Percentiles rank a stretch among this genome's conserved stretches.
Conservation (phyloP, 1,140 invertebrate genomes). For the Caenorhabditis inopinata region DNA sequence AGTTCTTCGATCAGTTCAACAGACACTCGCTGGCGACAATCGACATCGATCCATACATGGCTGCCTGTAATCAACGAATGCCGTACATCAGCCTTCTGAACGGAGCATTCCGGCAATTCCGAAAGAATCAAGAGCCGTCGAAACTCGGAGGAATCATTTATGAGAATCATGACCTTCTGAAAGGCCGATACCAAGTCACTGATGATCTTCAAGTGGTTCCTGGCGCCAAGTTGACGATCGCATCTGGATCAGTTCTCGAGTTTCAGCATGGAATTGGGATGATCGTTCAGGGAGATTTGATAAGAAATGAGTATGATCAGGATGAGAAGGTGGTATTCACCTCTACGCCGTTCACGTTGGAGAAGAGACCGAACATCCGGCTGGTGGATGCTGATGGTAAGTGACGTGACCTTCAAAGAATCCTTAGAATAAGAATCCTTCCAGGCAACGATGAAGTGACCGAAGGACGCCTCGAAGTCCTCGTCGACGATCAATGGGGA, state of each 20-base stretch:
- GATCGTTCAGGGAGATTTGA: conserved; percentile 73
- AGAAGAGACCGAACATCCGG: conserved; percentile 55
- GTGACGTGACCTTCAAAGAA: no score
- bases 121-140: conserved; percentile 53
- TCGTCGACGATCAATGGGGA: conserved; percentile 82
- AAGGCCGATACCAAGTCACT: conserved; percentile 74
- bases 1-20: conserved; percentile 66
- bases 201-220: conserved; percentile 87
- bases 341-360: conserved; percentile 49
- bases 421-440: no score
- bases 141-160: conserved; percentile 69
- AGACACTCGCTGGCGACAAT: conserved; percentile 63
- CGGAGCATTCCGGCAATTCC: conserved; percentile 62
- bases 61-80: conserved; percentile 63
- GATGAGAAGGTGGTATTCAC: conserved; percentile 59
- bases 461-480: conserved; percentile 72
- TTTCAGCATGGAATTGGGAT: conserved; percentile 87
- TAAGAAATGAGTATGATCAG: conserved; percentile 54
- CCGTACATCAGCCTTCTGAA: conserved; percentile 57
- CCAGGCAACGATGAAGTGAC: conserved; percentile 59
- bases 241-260: conserved; percentile 80
- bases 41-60: conserved; percentile 63
- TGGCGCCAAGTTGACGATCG: conserved; percentile 78
- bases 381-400: conserved; percentile 60
- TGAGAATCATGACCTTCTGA: conserved; percentile 81